Evolutionary conservation across 1,140 invertebrate species (phyloP).

Genomic region (Rhizoglyphus robini): DNA sequence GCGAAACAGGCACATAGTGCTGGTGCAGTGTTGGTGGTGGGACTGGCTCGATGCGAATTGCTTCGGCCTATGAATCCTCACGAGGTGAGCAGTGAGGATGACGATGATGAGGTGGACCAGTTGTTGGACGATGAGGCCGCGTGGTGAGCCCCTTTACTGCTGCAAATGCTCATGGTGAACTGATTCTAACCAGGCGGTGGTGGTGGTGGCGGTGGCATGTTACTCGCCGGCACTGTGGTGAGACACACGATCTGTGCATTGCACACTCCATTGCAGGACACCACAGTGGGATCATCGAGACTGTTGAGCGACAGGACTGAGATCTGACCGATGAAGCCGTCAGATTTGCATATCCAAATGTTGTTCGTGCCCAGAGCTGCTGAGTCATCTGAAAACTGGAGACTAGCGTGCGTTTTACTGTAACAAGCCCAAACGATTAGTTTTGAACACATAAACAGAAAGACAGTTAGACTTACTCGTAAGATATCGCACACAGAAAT

Average conservation of each 20-base stretch:
- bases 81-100: no score
- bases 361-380: constrained; percentile 56
- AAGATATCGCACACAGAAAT: constrained; percentile 1
- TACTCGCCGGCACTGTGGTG: constrained; percentile 59
- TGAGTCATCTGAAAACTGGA: constrained; percentile 86
- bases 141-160: no score
- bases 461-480: background rate
- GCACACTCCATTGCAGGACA: constrained; percentile 91
- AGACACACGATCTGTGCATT: constrained; percentile 84
- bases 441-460: background rate
- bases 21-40: no score
- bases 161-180: no score
- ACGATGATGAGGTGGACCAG: background rate
- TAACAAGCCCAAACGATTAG: constrained; percentile 45
- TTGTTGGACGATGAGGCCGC: background rate
- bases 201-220: background rate
- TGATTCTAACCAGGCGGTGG: background rate
- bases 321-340: constrained; percentile 89
- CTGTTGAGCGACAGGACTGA: constrained; percentile 50
- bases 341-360: constrained; percentile 94
- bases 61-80: no score
- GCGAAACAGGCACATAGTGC: no score
- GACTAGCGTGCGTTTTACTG: constrained; percentile 77
- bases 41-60: no score
- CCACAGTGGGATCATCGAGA: constrained; percentile 62